A percentile compares a stretch with the other conserved stretches of the same genome.
Evolutionary conservation across 2,113 vertebrate species (phyloP).

Genomic region (Nycticryphes semicollaris): DNA sequence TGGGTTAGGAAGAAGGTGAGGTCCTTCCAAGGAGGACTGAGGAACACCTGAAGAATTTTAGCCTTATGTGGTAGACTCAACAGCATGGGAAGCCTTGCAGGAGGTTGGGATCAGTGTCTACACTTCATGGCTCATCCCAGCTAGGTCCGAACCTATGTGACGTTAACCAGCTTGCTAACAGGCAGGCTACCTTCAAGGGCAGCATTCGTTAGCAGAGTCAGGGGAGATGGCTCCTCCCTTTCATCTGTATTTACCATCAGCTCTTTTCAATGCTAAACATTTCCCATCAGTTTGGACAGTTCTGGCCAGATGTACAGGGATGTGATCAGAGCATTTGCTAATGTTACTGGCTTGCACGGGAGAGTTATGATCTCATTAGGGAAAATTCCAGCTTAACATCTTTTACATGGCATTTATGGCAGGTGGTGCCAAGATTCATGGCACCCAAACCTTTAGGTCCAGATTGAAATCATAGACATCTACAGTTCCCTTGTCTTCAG

Average conservation of each 20-base stretch:
- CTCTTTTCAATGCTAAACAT: background rate
- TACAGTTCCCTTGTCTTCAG: background rate
- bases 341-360: background rate
- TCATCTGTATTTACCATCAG: background rate
- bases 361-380: background rate
- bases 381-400: background rate
- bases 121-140: rapidly evolving
- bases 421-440: background rate
- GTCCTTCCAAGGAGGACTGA: background rate
- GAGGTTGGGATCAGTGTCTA: background rate
- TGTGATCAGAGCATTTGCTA: background rate
- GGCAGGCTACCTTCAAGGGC: background rate
- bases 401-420: rapidly evolving
- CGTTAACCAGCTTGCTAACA: rapidly evolving
- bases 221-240: background rate
- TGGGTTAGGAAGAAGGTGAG: background rate
- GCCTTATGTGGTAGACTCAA: background rate
- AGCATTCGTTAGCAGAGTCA: background rate
- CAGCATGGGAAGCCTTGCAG: background rate
- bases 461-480: rapidly evolving
- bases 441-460: background rate
- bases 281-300: background rate
- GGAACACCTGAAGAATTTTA: background rate
- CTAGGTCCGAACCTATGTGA: background rate
- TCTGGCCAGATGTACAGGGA: background rate